Base-by-base conservation (phyloP, 2,113 vertebrate species). In the Nesoenas mayeri region DNA sequence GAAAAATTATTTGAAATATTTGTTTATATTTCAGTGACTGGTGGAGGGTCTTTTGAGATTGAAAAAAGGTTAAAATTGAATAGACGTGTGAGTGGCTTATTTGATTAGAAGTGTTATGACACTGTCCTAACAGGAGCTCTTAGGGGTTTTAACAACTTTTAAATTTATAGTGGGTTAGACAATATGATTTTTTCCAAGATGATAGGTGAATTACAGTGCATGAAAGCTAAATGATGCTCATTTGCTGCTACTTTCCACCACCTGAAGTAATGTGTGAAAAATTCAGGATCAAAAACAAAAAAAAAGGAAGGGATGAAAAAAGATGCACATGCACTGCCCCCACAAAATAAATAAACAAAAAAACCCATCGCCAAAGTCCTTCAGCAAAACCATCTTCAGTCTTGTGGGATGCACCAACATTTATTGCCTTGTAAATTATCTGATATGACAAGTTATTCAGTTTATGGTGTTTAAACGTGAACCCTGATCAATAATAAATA, bases 301-400 rank as follows among this genome's bases (percentile, higher is more conserved):
- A n/a, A 7, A 56, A 44, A 31, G 77, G 5, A 3, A 54, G 7
- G 4, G 7, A 44, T 44, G 2, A 11, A 42, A 42, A 36, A 54
- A n/a, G 26, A 24, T 0, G 1, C 15, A 9, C 6, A 34, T 15
- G 3, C 14, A 53, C 31, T 47, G 44, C 15, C 6, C 11, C 6
- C 17, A 9, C 14, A 14, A 77, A 54, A 17, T 25, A 62, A 56
- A 5, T 2, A 32, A 50, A 48, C 6, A 67, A 47, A 50, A 31
- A 44, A 12, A 3, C 19, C 24, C 3, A 2, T 25, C 0, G 8
- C 20, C 15, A 22, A 60, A 83, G 56, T 3, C 2, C 18, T 47
- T 53, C 47, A 48, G 21, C 29, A 70, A 89, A 87, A 6, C 19
- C 2, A 3, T 56, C 12, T 83, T 80, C 4, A 12, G 34, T 85